Evolutionary conservation across 2,888 invertebrate genomes (phyloP).

Genomic region (Bhutanitis thaidina): DNA sequence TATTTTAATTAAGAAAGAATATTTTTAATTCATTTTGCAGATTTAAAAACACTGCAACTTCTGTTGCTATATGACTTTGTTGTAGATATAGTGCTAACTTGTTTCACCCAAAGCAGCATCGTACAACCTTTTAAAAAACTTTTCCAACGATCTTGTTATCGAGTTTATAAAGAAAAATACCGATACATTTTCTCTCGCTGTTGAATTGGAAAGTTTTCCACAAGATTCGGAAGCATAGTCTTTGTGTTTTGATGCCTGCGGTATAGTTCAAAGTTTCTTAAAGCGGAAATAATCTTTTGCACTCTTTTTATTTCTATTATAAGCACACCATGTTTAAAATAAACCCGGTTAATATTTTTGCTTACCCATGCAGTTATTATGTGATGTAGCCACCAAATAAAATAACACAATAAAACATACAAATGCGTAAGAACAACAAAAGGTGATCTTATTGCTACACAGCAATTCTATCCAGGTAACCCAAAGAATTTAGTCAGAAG

Average conservation of each 20-base stretch:
- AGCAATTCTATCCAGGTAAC: too few species aligned
- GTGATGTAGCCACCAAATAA: too few species aligned
- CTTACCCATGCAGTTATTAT: too few species aligned
- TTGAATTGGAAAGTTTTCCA: conserved; percentile 27
- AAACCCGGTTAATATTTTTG: too few species aligned
- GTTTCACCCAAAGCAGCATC: conserved; percentile 26
- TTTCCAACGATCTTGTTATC: conserved; percentile 41
- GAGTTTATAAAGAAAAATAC: conserved; percentile 48
- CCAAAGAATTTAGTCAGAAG: too few species aligned
- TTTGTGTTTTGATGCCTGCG: conserved; percentile 18
- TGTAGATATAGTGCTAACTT: conserved; percentile 2
- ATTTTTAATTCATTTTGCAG: too few species aligned
- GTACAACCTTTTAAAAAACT: conserved; percentile 49
- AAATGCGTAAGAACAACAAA: too few species aligned
- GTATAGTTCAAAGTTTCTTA: conserved; percentile 13
- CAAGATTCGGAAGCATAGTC: conserved; percentile 26
- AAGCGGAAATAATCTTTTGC: conserved; percentile 9
- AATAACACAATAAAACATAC: too few species aligned
- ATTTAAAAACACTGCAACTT: too few species aligned
- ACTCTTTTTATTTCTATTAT: not conserved
- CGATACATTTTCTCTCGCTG: conserved; percentile 37
- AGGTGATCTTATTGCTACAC: too few species aligned
- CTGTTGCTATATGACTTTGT: too few species aligned
- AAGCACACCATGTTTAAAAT: not conserved
- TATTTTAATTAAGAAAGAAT: too few species aligned